phyloP scores from a whole-genome alignment of 2,113 vertebrate species.

The Menidia beryllina region DNA sequence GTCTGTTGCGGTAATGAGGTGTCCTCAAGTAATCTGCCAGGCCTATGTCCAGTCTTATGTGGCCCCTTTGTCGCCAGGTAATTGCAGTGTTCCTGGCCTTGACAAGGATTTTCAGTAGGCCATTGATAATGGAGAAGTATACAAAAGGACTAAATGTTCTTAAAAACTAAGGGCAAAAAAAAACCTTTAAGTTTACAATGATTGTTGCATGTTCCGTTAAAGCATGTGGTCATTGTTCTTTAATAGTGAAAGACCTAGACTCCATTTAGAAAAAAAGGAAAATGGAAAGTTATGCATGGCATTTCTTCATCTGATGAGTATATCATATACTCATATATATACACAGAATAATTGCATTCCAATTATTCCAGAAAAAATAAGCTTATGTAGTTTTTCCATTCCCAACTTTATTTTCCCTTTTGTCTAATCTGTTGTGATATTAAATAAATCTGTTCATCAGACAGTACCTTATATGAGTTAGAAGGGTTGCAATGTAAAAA shows the following conservation, averaged over 20 bases:
- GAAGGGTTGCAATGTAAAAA: too few relatives aligned
- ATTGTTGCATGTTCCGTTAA: background rate
- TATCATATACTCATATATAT: too few relatives aligned
- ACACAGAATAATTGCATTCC: too few relatives aligned
- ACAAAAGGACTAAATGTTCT: constrained; percentile 33
- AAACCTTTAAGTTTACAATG: background rate
- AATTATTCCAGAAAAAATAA: too few relatives aligned
- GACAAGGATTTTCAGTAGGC: constrained; percentile 31
- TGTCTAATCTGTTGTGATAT: too few relatives aligned
- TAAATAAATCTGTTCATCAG: too few relatives aligned
- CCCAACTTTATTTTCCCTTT: too few relatives aligned
- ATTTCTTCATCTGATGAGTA: too few relatives aligned
- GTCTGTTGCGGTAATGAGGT: constrained; percentile 78
- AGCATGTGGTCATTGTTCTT: background rate
- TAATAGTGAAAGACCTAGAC: background rate
- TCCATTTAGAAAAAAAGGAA: background rate
- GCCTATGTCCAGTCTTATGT: constrained; percentile 62
- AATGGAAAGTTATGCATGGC: background rate
- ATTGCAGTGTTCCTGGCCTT: constrained; percentile 69
- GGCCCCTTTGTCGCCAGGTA: constrained; percentile 69
- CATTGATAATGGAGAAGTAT: constrained; percentile 34
- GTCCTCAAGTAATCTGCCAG: constrained; percentile 78
- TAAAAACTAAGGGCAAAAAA: constrained; percentile 9
- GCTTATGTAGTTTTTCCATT: background rate
- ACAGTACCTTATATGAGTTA: too few relatives aligned